Base-by-base conservation (phyloP, 2,888 invertebrate species). In the Leptinotarsa rubiginosa region DNA sequence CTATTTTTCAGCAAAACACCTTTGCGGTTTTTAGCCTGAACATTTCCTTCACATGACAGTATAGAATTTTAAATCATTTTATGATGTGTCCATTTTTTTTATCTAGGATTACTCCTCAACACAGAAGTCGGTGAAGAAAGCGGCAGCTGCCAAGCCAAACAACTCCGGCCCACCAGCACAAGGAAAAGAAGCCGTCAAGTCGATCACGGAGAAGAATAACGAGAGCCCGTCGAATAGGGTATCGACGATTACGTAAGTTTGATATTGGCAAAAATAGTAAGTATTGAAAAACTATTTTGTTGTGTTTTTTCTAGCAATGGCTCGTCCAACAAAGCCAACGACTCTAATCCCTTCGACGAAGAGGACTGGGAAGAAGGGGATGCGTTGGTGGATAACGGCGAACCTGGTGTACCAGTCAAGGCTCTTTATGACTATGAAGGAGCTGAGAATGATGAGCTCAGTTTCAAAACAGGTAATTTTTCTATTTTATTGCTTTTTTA, bases 341-440 rank as follows among this genome's bases (percentile, higher is more conserved):
- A 95, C 83, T 91, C 94, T 79, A 95, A 96, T 90, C 95, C 96
- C 56, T 96, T 96, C 87, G 95, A 95, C 80, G 97, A 97, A 86
- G 95, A 95, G 86, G 94, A 90, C 81, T 92, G 92, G 92, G 93
- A 93, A 84, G 95, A 95, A 84, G 91, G 91, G 52, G 96, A 96
- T 78, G 93, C 95, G 47, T 90, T 97, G 79, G 95, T 96, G 20
- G 97, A 97, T 88, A 95, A 94, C 78, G 97, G 97, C 59, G 97
- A 97, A 89, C 96, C 97, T 16, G 97, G 97, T 64, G 94, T 97
- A 84, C 96, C 97, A 50, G 98, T 98, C 67, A 93, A 96, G 84
- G 99, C 98, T 62, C 90, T 99, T 50, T 99, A 98, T 88, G 97
- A 98, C 89, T 99, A 99, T 86, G 96, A 95, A 80, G 98, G 97